A percentile compares a stretch with the other conserved stretches of the same genome.
These are phyloP conservation scores for Scolopax mira DNA, from an alignment of 2,113 vertebrate genomes.

Conservation along the genomic window DNA sequence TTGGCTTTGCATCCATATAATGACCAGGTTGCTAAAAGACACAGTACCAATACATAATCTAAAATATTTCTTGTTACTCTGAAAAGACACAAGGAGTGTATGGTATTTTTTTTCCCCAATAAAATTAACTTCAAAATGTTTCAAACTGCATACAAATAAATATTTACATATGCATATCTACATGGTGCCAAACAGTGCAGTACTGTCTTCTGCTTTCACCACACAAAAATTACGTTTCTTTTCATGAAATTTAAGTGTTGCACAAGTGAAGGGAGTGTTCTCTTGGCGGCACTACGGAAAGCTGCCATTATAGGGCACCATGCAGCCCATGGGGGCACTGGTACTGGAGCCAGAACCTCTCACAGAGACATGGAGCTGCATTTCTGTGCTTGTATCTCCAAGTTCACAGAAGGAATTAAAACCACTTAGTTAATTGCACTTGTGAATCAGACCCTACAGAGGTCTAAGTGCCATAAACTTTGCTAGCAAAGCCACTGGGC, in stretches of 20 bases:
- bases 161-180: conserved; percentile 16
- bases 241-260: background rate
- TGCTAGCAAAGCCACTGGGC: background rate
- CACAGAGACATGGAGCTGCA: background rate
- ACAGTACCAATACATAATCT: rapidly evolving
- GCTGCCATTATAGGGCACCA: background rate
- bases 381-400: background rate
- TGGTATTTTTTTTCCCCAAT: background rate
- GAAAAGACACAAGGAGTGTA: background rate
- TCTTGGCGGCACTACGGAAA: background rate
- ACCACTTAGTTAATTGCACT: background rate
- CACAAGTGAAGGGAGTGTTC: background rate
- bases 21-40: background rate
- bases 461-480: background rate
- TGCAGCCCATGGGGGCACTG: background rate
- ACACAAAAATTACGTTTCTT: background rate
- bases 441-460: background rate
- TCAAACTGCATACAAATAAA: background rate
- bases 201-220: background rate
- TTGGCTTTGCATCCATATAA: background rate
- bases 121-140: background rate
- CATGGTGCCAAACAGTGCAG: background rate
- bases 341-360: background rate
- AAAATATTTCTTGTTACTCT: background rate
- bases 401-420: background rate